Base-by-base conservation (phyloP, 2,113 vertebrate species). In the Ascaphus truei region DNA sequence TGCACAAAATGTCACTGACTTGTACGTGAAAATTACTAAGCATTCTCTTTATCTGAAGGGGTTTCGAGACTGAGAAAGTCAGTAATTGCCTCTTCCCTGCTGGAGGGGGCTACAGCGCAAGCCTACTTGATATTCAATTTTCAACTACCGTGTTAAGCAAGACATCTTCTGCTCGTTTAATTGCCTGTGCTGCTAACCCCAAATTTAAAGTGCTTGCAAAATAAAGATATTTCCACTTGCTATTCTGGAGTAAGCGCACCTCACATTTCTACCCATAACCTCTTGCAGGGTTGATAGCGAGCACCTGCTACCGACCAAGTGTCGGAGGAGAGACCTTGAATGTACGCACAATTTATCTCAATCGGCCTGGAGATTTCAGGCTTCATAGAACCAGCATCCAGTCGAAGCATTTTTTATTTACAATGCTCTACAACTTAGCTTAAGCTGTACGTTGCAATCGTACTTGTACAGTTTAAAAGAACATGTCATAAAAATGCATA, bases 1-100 rank as follows among this genome's bases (percentile, higher is more conserved):
- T 67, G 31, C 18, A 67, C 34, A 57, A 51, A 69, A 51, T 29
- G 30, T 47, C 13, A 58, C 29, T 37, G 55, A 15, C 31, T 67
- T 55, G 41, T 59, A 22, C 15, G 55, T 31, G 41, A 47, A 59
- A 57, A 58, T 34, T 25, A 36, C 53, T 47, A 57, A 18, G 27
- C n/a, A 22, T 34, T 57, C 23, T 20, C 51, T 53, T 55, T 25
- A 45, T 30, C 5, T 56, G 43, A 50, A 50, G 55, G 55, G 64
- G 41, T 36, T 22, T 41, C 47, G 53, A 50, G 37, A 68, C 29
- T 29, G 18, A 48, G 34, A 68, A 50, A 27, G 29, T 20, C 8
- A 34, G 53, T 57, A 58, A 68, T 59, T 68, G 63, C 23, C 30
- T 45, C 22, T 29, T 60, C 51, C 11, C 11, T n/a, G 10, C n/a